Percentiles rank a stretch among this genome's conserved stretches.
Conservation (phyloP, 2,888 invertebrate species). For the Azorinus chamasolen region DNA sequence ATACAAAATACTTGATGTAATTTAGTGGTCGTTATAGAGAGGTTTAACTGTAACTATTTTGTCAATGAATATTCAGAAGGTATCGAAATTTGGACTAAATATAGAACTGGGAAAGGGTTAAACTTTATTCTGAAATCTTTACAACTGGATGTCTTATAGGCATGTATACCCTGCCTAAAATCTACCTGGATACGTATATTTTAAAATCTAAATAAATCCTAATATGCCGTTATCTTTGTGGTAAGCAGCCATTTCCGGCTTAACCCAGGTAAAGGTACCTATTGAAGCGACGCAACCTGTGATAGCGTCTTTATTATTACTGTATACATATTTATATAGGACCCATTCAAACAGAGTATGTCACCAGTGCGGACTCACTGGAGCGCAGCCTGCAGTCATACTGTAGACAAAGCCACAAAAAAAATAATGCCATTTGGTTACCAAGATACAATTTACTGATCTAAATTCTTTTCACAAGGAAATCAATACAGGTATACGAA, state of each 20-base stretch:
- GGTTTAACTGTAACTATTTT: no score
- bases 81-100: no score
- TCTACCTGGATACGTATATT: conserved; percentile 67
- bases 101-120: no score
- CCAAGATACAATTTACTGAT: no score
- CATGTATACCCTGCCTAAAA: no score
- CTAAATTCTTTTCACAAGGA: no score
- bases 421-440: not conserved
- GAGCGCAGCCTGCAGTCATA: conserved; percentile 7
- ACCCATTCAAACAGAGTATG: conserved; percentile 33
- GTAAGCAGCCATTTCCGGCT: conserved; percentile 67
- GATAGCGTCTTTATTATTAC: conserved; percentile 46
- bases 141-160: no score
- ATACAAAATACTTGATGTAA: no score
- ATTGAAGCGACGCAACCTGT: conserved; percentile 43
- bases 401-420: conserved; percentile 20
- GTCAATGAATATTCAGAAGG: no score
- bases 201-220: conserved; percentile 63
- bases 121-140: no score
- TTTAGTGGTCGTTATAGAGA: no score
- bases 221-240: conserved; percentile 60
- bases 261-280: conserved; percentile 52
- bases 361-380: conserved; percentile 16
- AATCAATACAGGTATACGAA: no score
- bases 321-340: conserved; percentile 59